Conservation (phyloP, 2,888 invertebrate species). For the Bombylius major region DNA sequence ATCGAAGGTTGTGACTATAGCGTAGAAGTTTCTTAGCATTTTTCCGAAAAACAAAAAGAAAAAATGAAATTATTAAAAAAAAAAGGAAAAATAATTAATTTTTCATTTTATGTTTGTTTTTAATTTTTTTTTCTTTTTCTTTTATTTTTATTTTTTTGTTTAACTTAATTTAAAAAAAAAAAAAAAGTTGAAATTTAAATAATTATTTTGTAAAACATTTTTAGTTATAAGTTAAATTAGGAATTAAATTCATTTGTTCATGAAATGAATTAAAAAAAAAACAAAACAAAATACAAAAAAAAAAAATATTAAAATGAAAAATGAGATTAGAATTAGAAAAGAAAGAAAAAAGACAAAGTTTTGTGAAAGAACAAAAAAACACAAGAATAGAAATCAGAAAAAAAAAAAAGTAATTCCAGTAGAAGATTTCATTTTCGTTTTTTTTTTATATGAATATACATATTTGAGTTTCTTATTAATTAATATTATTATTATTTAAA, state of each 20-base stretch:
- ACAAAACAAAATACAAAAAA: not conserved
- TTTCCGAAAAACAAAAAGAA: not conserved
- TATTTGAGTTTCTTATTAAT: not conserved
- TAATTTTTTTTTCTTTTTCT: not conserved
- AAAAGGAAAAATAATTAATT: not conserved
- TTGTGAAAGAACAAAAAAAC: slow-evolving; percentile 1
- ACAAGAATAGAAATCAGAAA: too few species aligned
- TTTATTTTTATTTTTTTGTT: too few species aligned
- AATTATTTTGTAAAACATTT: not conserved
- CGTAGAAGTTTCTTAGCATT: slow-evolving; percentile 9
- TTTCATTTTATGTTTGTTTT: not conserved
- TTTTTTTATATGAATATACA: not conserved
- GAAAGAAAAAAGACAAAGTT: not conserved
- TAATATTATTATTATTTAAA: slow-evolving; percentile 2
- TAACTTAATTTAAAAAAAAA: too few species aligned
- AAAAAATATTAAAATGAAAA: not conserved
- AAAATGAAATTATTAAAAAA: too few species aligned
- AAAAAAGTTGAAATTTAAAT: not conserved
- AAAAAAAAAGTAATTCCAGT: slow-evolving; percentile 8
- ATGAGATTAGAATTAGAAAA: not conserved
- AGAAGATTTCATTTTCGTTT: slow-evolving; percentile 8
- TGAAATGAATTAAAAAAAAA: slow-evolving; percentile 5
- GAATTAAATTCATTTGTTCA: slow-evolving; percentile 2
- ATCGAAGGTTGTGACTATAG: slow-evolving; percentile 14
- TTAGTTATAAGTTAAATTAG: slow-evolving; percentile 4